Percentiles rank a stretch among this genome's conserved stretches.
phyloP scores from a whole-genome alignment of 1,140 invertebrate species.

The Drosophila bocqueti region DNA sequence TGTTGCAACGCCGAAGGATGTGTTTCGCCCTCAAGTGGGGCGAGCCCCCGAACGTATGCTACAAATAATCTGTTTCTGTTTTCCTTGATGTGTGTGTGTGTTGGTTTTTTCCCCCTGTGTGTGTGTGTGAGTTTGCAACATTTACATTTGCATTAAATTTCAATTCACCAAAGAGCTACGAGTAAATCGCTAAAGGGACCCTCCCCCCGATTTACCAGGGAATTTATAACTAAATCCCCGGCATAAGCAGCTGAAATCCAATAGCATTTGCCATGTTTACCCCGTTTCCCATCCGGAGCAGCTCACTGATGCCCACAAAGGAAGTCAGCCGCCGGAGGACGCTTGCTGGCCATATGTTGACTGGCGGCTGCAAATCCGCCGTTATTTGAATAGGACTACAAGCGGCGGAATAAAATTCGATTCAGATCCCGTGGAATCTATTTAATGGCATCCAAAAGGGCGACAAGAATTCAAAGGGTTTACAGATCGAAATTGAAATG shows the following conservation, averaged over 20 bases:
- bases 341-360: conserved; percentile 69
- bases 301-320: conserved; percentile 13
- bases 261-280: conserved; percentile 54
- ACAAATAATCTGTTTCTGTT: conserved; percentile 57
- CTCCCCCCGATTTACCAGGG: conserved; percentile 33
- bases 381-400: conserved; percentile 83
- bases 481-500: conserved; percentile 6
- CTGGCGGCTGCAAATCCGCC: conserved; percentile 69
- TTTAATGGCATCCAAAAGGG: conserved; percentile 57
- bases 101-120: neutral
- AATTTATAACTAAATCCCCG: conserved; percentile 80
- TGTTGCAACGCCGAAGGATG: conserved; percentile 14
- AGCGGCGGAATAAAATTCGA: conserved; percentile 67
- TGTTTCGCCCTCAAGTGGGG: conserved; percentile 14
- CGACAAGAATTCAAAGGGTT: conserved; percentile 17
- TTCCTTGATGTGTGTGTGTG: neutral
- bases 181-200: neutral
- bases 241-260: conserved; percentile 77
- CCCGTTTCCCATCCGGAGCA: neutral
- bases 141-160: conserved; percentile 79
- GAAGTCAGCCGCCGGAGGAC: conserved; percentile 22
- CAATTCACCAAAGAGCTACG: conserved; percentile 57
- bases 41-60: conserved; percentile 48
- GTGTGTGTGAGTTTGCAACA: conserved; percentile 8
- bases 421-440: conserved; percentile 53